These are phyloP conservation scores for Electrophaes corylata DNA, from an alignment of 2,888 invertebrate species.

Conservation along the genomic window DNA sequence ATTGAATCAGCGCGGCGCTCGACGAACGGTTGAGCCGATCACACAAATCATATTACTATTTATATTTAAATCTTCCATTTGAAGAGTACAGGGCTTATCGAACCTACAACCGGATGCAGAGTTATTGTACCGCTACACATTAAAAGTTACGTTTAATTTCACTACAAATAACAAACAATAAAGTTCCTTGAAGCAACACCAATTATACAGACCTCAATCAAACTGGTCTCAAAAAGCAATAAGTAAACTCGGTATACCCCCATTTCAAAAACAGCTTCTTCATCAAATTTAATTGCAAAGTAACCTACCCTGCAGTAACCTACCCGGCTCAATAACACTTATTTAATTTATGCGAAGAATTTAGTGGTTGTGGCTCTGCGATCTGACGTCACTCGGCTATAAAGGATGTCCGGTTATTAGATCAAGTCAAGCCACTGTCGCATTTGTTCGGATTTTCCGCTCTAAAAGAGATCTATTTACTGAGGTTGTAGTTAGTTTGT, in stretches of 20 bases:
- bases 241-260: conserved; percentile 10
- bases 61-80: background rate
- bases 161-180: background rate
- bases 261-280: conserved; percentile 16
- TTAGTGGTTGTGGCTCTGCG: background rate
- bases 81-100: background rate
- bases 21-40: conserved; percentile 6
- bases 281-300: conserved; percentile 29
- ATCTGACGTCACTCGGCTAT: background rate
- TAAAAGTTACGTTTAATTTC: background rate
- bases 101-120: background rate
- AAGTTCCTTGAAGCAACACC: conserved; percentile 5
- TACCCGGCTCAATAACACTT: conserved; percentile 18
- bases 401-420: conserved; percentile 1
- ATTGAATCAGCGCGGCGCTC: conserved; percentile 25
- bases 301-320: conserved; percentile 4
- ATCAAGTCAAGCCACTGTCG: conserved; percentile 1
- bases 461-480: background rate
- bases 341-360: conserved; percentile 10
- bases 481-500: background rate
- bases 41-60: conserved; percentile 14
- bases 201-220: conserved; percentile 15
- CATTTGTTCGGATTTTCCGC: background rate
- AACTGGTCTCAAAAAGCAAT: conserved; percentile 21
- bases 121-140: background rate